A percentile compares a stretch with the other conserved stretches of the same genome.
These are phyloP conservation scores for Notarius quadriscutis DNA, from an alignment of 2,113 vertebrate genomes.

Conservation along the genomic window DNA sequence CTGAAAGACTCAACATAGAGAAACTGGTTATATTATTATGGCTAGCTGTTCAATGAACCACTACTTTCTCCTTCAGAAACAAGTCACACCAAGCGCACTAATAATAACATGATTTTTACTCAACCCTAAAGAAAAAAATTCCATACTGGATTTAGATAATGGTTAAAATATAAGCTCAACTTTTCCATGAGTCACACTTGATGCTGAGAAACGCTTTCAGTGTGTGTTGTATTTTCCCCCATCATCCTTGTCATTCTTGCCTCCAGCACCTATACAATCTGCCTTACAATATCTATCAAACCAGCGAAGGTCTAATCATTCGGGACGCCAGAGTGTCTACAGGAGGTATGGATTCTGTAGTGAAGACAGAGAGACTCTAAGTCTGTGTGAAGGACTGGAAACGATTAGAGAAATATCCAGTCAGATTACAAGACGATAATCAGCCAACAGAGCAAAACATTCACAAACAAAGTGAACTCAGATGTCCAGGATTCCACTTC, in stretches of 20 bases:
- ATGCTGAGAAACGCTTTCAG: background rate
- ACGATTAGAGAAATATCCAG: background rate
- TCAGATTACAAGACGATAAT: background rate
- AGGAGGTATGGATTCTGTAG: background rate
- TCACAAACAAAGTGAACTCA: background rate
- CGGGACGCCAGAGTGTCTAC: background rate
- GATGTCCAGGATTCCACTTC: background rate
- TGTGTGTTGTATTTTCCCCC: no score
- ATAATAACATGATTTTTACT: background rate
- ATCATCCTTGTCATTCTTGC: background rate
- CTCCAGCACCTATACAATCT: background rate
- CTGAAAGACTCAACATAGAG: background rate
- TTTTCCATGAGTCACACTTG: background rate
- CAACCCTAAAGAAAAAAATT: background rate
- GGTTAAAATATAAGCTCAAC: background rate
- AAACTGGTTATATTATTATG: background rate
- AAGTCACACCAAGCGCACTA: background rate
- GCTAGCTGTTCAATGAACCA: background rate
- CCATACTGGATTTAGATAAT: background rate
- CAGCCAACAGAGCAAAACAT: background rate
- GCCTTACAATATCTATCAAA: background rate
- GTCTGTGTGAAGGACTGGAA: background rate
- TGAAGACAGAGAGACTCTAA: background rate
- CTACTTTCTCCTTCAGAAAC: background rate
- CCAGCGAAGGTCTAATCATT: background rate